Percentiles rank a stretch among this genome's conserved stretches.
phyloP scores from a whole-genome alignment of 2,113 vertebrate species.

The Dasypus novemcinctus region DNA sequence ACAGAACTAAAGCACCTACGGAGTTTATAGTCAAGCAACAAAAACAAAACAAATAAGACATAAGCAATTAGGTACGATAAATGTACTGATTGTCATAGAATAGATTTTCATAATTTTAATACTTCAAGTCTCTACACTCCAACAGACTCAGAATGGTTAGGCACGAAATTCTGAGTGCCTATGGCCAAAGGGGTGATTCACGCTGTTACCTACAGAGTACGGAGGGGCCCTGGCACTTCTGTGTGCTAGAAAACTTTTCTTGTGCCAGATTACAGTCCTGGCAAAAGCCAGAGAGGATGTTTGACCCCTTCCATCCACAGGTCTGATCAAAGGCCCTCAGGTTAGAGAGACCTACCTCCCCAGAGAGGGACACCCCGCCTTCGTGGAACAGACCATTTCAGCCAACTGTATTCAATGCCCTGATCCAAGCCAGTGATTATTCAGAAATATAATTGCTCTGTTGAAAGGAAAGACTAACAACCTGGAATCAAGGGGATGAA shows the following conservation, averaged over 20 bases:
- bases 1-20: neutral
- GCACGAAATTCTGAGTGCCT: neutral
- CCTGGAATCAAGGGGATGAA: neutral
- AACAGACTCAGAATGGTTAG: neutral
- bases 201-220: neutral
- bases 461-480: neutral
- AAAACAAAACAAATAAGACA: no score
- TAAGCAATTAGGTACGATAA: neutral
- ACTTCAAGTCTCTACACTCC: neutral
- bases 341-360: neutral
- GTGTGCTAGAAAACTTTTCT: neutral
- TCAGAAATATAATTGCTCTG: neutral
- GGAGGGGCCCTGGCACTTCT: neutral
- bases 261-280: accelerated
- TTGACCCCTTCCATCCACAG: neutral
- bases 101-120: neutral
- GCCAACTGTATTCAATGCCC: neutral
- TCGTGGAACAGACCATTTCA: neutral
- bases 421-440: neutral
- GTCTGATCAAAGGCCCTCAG: accelerated
- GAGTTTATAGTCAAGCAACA: neutral
- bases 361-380: neutral
- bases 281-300: neutral
- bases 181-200: neutral
- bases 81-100: neutral